These are phyloP conservation scores for Hecatera dysodea DNA, from an alignment of 2,888 invertebrate species.

Conservation along the genomic window DNA sequence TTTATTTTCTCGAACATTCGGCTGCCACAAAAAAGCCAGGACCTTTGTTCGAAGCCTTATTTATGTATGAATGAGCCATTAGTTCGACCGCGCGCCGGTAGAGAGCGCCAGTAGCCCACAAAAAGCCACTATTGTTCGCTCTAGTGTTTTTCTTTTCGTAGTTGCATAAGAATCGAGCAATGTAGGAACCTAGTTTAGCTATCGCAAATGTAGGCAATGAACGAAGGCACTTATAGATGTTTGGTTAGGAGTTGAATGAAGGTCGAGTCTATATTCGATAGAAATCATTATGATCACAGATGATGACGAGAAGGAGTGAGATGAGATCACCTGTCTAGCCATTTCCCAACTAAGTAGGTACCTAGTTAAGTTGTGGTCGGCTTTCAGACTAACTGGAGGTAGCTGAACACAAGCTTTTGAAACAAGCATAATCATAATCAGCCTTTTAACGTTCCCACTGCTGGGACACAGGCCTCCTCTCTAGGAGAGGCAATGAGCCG, in stretches of 20 bases:
- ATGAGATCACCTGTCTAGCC: too few relatives aligned
- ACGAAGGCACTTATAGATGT: too few relatives aligned
- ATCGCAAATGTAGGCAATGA: neutral
- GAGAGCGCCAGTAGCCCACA: constrained; percentile 56
- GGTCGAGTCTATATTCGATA: neutral
- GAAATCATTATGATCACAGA: neutral
- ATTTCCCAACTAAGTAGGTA: neutral
- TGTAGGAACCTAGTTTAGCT: neutral
- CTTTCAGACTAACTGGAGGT: neutral
- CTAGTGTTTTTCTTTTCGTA: constrained; percentile 57
- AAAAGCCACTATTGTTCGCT: constrained; percentile 66
- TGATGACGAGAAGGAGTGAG: neutral
- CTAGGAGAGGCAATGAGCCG: too few relatives aligned
- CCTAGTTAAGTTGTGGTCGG: too few relatives aligned
- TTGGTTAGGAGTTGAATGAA: too few relatives aligned
- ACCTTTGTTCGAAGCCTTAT: constrained; percentile 68
- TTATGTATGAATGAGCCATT: constrained; percentile 70
- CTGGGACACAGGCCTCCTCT: too few relatives aligned
- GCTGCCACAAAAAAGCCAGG: constrained; percentile 44
- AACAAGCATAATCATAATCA: too few relatives aligned
- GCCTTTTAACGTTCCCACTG: too few relatives aligned
- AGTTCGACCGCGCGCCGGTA: constrained; percentile 61
- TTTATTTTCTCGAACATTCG: constrained; percentile 56
- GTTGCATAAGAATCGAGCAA: constrained; percentile 51
- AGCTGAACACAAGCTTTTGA: too few relatives aligned